phyloP scores from a whole-genome alignment of 1,140 invertebrate species.

The Drosophila parvula region DNA sequence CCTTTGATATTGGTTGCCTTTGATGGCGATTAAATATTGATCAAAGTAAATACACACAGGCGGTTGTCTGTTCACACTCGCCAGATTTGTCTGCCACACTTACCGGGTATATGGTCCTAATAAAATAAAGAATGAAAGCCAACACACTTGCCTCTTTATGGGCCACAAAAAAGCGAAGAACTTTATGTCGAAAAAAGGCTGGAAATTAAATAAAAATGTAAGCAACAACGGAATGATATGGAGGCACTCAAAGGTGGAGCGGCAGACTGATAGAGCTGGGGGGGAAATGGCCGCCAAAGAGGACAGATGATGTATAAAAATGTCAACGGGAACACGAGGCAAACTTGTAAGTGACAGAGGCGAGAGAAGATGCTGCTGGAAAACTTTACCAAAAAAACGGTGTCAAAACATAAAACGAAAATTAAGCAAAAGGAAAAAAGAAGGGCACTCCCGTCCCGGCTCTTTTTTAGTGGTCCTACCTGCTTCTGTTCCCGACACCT shows the following conservation, averaged over 20 bases:
- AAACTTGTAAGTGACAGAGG: slow-evolving; percentile 74
- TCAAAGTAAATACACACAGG: slow-evolving; percentile 4
- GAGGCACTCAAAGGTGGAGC: slow-evolving; percentile 31
- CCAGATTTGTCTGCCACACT: slow-evolving; percentile 19
- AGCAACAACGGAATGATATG: slow-evolving; percentile 41
- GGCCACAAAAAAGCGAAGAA: slow-evolving; percentile 44
- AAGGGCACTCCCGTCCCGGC: slow-evolving; percentile 32
- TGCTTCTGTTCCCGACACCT: slow-evolving; percentile 72
- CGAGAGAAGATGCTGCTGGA: not conserved
- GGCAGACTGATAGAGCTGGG: not conserved
- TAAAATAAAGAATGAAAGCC: slow-evolving; percentile 33
- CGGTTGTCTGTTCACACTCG: slow-evolving; percentile 24
- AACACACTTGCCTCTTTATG: slow-evolving; percentile 65
- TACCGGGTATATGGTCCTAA: slow-evolving; percentile 12
- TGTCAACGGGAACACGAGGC: slow-evolving; percentile 69
- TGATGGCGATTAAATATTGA: slow-evolving; percentile 35
- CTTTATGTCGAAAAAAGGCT: slow-evolving; percentile 53
- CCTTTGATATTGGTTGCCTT: slow-evolving; percentile 13
- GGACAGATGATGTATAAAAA: slow-evolving; percentile 77
- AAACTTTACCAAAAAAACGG: slow-evolving; percentile 44
- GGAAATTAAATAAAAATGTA: slow-evolving; percentile 74
- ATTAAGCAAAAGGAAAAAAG: slow-evolving; percentile 48
- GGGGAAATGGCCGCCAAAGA: slow-evolving; percentile 17
- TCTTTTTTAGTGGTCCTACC: slow-evolving; percentile 33
- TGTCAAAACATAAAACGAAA: slow-evolving; percentile 78